These are phyloP conservation scores for Linurgus olivaceus DNA, from an alignment of 2,797 vertebrate species.

Conservation along the genomic window DNA sequence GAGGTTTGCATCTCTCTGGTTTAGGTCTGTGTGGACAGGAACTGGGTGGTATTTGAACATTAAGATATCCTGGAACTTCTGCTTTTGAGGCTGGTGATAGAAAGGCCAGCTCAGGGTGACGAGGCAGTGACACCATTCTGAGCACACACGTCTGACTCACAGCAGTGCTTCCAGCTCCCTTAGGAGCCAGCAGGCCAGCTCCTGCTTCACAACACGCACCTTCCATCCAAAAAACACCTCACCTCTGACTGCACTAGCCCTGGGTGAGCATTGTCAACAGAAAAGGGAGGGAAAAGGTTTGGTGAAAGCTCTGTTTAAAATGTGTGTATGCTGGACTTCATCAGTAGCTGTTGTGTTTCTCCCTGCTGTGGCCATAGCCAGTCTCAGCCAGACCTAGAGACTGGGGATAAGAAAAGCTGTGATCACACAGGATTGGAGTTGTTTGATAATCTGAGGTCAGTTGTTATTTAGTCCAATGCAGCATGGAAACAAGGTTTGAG, in stretches of 20 bases:
- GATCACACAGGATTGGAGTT: background rate
- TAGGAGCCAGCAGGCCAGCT: background rate
- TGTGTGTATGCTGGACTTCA: background rate
- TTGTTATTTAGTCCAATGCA: background rate
- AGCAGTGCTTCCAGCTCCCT: background rate
- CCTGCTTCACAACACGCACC: background rate
- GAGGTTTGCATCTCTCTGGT: background rate
- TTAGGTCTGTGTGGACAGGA: background rate
- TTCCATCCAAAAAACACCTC: background rate
- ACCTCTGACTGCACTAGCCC: background rate
- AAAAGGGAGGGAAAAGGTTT: background rate
- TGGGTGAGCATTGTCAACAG: background rate
- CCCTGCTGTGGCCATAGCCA: background rate
- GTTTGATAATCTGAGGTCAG: background rate
- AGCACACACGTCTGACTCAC: background rate
- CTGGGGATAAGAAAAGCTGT: background rate
- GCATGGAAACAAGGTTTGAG: background rate
- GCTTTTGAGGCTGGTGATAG: background rate
- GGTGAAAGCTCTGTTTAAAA: background rate
- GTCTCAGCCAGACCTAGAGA: background rate
- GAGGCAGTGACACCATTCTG: background rate
- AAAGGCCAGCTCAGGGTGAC: background rate
- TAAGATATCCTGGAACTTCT: background rate
- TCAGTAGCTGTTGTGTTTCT: background rate
- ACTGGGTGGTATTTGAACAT: fast-evolving